These are phyloP conservation scores for Vanacampus margaritifer DNA, from an alignment of 2,113 vertebrate genomes.

Conservation along the genomic window DNA sequence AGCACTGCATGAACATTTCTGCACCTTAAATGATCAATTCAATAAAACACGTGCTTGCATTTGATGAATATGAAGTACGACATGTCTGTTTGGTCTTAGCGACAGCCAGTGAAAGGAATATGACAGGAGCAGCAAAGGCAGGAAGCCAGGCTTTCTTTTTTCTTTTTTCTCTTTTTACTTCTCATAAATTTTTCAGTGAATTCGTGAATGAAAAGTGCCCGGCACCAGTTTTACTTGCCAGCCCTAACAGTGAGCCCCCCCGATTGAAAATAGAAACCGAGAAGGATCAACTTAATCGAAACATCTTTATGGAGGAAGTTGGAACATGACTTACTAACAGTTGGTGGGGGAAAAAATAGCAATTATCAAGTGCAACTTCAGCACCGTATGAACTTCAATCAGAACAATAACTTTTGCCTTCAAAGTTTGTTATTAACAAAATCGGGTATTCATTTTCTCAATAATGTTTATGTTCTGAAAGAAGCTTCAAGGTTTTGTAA, in stretches of 20 bases:
- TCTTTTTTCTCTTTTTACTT: constrained; percentile 39
- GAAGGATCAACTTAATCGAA: constrained; percentile 30
- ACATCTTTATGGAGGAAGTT: constrained; percentile 31
- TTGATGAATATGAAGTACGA: neutral
- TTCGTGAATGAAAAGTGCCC: constrained; percentile 60
- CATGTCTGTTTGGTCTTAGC: constrained; percentile 13
- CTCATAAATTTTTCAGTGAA: constrained; percentile 73
- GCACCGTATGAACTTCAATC: no score
- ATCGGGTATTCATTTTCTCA: neutral
- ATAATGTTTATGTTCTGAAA: neutral
- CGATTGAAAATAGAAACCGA: constrained; percentile 69
- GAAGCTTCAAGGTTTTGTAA: neutral
- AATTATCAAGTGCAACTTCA: no score
- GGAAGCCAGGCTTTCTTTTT: constrained; percentile 35
- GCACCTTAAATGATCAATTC: neutral
- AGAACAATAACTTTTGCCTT: no score
- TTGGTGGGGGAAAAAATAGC: neutral
- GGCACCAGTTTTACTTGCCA: constrained; percentile 51
- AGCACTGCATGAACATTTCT: neutral
- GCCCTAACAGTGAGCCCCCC: constrained; percentile 39
- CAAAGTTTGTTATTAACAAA: neutral
- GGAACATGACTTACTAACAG: constrained; percentile 23
- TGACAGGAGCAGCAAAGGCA: constrained; percentile 22
- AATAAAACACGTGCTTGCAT: neutral
- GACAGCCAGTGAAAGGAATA: constrained; percentile 17